Evolutionary conservation across 1,140 invertebrate species (phyloP).

Genomic region (Bombus fervidus): DNA sequence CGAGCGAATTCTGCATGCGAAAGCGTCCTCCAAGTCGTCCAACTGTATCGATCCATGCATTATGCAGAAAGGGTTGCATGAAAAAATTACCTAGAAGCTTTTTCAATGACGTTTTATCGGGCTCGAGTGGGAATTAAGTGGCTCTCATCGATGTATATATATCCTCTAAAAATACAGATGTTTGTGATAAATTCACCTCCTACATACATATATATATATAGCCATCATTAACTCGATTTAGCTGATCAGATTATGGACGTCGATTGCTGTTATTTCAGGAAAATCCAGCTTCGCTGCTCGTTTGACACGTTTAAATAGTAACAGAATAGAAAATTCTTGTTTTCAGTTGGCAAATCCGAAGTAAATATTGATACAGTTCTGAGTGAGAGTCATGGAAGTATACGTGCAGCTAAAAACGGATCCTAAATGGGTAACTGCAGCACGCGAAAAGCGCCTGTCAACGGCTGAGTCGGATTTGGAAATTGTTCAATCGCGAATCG

Average conservation of each 20-base stretch:
- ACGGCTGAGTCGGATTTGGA: too few relatives aligned
- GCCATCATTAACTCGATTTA: background rate
- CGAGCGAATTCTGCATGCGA: background rate
- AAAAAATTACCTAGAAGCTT: background rate
- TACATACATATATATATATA: too few relatives aligned
- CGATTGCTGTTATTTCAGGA: background rate
- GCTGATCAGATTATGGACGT: background rate
- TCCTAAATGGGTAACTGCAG: background rate
- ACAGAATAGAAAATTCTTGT: background rate
- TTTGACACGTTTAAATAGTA: background rate
- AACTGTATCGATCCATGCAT: conserved; percentile 4
- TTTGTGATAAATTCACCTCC: background rate
- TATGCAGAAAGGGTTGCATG: background rate
- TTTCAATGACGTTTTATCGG: background rate
- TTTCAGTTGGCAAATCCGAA: background rate
- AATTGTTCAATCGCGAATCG: background rate
- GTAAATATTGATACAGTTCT: background rate
- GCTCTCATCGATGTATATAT: background rate
- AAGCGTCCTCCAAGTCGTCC: background rate
- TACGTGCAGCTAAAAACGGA: background rate
- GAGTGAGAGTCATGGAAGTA: background rate
- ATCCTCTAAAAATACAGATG: background rate
- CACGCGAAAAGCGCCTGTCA: background rate
- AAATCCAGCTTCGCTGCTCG: background rate
- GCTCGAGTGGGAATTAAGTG: too few relatives aligned